Evolutionary conservation across 2,797 vertebrate genomes (phyloP).

Genomic region (Tolypeutes matacus): DNA sequence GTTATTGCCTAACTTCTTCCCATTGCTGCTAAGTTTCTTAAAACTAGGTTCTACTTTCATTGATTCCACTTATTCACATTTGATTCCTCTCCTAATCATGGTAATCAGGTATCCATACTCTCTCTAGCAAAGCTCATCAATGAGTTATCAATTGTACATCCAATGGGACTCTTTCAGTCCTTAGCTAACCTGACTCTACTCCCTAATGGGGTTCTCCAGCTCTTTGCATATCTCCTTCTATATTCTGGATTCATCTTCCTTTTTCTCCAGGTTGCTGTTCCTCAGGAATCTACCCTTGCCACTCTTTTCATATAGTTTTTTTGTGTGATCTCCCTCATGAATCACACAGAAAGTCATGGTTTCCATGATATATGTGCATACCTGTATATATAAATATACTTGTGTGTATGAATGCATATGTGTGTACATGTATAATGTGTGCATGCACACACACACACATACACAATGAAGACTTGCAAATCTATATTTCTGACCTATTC

Average conservation of each 20-base stretch:
- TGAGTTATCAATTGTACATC: accelerated
- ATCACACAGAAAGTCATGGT: no score
- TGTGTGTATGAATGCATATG: neutral
- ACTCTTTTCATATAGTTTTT: neutral
- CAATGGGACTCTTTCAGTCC: neutral
- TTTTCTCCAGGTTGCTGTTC: no score
- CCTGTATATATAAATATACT: neutral
- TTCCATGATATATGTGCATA: no score
- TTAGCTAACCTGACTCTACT: no score
- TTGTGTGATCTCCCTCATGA: neutral
- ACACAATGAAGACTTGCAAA: neutral
- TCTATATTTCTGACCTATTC: neutral
- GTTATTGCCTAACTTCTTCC: neutral
- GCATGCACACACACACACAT: neutral
- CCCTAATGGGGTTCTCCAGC: no score
- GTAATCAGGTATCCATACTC: neutral
- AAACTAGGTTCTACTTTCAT: neutral
- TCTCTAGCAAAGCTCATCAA: neutral
- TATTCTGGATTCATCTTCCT: neutral
- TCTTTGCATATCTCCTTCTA: neutral
- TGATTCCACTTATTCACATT: accelerated
- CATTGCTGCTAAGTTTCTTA: neutral
- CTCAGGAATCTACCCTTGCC: neutral
- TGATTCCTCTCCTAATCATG: neutral
- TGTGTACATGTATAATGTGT: neutral